Evolutionary conservation across 2,113 vertebrate species (phyloP).

Genomic region (Cervus canadensis): DNA sequence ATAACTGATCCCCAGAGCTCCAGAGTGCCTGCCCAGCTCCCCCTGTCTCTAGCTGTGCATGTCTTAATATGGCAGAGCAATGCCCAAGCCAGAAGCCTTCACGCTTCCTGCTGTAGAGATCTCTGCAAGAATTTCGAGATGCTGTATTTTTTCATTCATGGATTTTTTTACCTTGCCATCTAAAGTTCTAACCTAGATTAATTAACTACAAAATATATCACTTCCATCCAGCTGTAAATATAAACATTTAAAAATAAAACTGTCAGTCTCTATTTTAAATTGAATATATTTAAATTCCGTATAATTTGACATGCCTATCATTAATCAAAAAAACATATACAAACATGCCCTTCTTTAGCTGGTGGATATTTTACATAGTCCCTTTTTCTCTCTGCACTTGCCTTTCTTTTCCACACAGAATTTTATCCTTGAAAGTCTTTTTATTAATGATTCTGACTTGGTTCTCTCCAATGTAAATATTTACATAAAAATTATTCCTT

Average conservation of each 20-base stretch:
- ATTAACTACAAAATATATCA: background rate
- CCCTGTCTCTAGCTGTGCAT: accelerated
- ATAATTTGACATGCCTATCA: background rate
- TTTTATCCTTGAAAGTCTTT: background rate
- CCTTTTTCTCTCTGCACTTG: background rate
- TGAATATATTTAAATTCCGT: background rate
- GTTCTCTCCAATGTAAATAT: constrained; percentile 3
- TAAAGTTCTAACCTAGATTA: background rate
- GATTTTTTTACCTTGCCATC: background rate
- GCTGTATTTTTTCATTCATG: background rate
- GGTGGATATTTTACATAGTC: background rate
- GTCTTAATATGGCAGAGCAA: background rate
- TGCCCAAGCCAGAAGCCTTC: background rate
- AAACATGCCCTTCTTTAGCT: background rate
- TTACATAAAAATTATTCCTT: background rate
- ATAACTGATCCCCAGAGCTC: background rate
- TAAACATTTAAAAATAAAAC: background rate
- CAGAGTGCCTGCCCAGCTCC: background rate
- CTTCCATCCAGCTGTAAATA: background rate
- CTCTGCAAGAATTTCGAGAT: background rate
- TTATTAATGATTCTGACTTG: background rate
- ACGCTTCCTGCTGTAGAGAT: background rate
- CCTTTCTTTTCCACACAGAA: background rate
- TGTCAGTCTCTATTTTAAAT: background rate
- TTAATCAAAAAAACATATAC: background rate